Base-by-base conservation (phyloP, 2,888 invertebrate species). In the Drosophila pullipes region DNA sequence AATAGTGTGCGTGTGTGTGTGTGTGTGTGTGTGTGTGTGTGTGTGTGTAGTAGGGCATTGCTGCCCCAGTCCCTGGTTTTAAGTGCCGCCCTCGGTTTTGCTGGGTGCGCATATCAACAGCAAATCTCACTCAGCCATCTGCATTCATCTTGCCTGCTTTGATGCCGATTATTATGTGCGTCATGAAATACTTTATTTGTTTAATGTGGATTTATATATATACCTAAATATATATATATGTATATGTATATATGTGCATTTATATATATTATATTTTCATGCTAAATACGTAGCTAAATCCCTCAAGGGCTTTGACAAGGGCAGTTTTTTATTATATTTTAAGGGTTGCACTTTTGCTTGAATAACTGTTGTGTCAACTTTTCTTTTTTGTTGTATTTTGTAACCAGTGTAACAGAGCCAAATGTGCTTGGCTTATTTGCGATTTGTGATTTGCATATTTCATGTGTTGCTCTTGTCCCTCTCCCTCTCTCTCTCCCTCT, bases 371-470 rank as follows among this genome's bases (percentile, higher is more conserved):
- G 60, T 72, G 68, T 80, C 70, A 80, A 69, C 69, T 47, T 47
- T 22, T 28, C 6, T 30, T 30, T 30, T 7, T 30, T 30, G 4
- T 13, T 30, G 30, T 18, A 10, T 50, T n/a, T 47, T 41, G 53
- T 57, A 55, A 49, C 52, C 54, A 77, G 30, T 81, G 81, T 71
- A 81, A 81, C 58, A 67, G 82, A 81, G 66, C 73, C 78, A 76
- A 83, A 68, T 81, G 81, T 81, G 58, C 60, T 69, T 68, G 90
- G 84, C 83, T 85, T 90, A 89, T 85, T 76, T 76, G 74, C 68
- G 78, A 80, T 85, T 90, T 80, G 70, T 68, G 77, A 83, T 85
- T 90, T 83, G 66, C 77, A 90, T 90, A 70, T 90, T 74, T 64
- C 71, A 86, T 81, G 72, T 55, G 39, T 35, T 52, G 39, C 44